phyloP scores from a whole-genome alignment of 2,888 invertebrate genomes.

The Pollenia labialis region DNA sequence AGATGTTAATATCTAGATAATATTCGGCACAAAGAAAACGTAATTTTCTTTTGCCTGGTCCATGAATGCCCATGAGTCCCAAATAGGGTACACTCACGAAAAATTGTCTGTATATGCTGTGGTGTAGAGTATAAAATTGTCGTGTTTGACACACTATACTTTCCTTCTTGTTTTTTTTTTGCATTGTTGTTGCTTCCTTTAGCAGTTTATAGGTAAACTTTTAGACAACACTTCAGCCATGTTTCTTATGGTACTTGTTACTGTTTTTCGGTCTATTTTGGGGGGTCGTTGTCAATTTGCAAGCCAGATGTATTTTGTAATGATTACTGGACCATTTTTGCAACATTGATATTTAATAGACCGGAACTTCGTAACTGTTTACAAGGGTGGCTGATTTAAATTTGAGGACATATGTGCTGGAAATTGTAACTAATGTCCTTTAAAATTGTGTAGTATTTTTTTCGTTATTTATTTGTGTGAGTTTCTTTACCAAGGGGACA shows the following conservation, averaged over 20 bases:
- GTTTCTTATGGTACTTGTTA: slow-evolving; percentile 14
- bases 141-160: too few species aligned
- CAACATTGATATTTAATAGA: slow-evolving; percentile 73
- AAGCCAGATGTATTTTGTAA: slow-evolving; percentile 63
- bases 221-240: not conserved
- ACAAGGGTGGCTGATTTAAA: slow-evolving; percentile 57
- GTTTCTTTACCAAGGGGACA: not conserved
- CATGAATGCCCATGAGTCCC: too few species aligned
- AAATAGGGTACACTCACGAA: too few species aligned
- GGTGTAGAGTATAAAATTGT: too few species aligned
- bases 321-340: slow-evolving; percentile 67
- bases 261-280: slow-evolving; percentile 32
- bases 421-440: slow-evolving; percentile 51
- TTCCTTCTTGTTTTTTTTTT: not conserved
- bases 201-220: slow-evolving; percentile 44
- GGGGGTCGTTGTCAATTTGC: slow-evolving; percentile 65
- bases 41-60: too few species aligned
- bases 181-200: slow-evolving; percentile 9
- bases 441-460: slow-evolving; percentile 15
- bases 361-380: slow-evolving; percentile 68
- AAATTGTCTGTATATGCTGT: too few species aligned
- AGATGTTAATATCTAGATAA: too few species aligned
- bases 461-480: not conserved
- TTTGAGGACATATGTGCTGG: slow-evolving; percentile 54
- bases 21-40: too few species aligned